Base-by-base conservation (phyloP, 2,888 invertebrate genomes). In the Protodeltote pygarga region DNA sequence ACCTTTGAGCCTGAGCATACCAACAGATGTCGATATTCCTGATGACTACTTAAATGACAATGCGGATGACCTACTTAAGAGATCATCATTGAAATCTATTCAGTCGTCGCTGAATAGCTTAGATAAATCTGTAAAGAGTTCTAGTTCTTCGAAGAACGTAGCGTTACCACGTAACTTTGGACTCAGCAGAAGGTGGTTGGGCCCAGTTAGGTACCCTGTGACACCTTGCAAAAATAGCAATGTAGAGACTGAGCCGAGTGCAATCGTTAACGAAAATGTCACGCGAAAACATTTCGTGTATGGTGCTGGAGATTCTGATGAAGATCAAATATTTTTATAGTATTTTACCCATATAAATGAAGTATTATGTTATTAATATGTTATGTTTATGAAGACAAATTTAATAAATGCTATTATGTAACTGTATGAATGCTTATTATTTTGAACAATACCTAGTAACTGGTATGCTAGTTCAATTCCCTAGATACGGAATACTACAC, bases 271-370 rank as follows among this genome's bases (percentile, higher is more conserved):
- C 31, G 83, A 83, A 47, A 86, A 86, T 75, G 79, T 89, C 35
- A 79, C 86, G 14, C 82, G 82, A 55, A 84, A 83, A 79, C 90
- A 90, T 79, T 89, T 93, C 55, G 77, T 91, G 13, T 92, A 92
- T 68, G 92, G 92, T 75, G 88, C 85, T 75, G 87, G 89, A 66
- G 89, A 90, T 66, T 94, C 94, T 1, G 94, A 94, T 73, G 94
- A 94, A 71, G 94, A 94, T 77, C 94, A 94, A 81, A 93, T 94
- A 82, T 94, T 94, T 91, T 94, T 94, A 81, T 94, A 85, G 53
- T 47, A 64, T 55, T 58, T 9, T 41, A 35, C 32, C 20, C 46
- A 6, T 42, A 28, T 42, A 49, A 14, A 58, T 10, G 17, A 49
- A 40, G 35, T 69, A 63, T 57, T 53, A 14, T n/a, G n/a, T n/a